Base-by-base conservation (phyloP, 2,888 invertebrate genomes). In the Chorisops tibialis region DNA sequence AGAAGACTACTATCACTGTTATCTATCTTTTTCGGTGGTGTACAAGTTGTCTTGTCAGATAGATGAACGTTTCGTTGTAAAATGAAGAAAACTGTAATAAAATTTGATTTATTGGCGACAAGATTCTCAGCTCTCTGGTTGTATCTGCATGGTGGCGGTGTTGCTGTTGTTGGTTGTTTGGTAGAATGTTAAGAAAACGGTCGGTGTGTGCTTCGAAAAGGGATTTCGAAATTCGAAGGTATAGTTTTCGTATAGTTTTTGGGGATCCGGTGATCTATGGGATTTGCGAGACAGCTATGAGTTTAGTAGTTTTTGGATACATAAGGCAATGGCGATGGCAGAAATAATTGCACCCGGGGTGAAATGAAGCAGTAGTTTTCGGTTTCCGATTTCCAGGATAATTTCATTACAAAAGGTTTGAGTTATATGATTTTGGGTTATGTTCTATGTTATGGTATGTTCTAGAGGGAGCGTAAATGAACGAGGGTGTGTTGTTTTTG, bases 41-140 rank as follows among this genome's bases (percentile, higher is more conserved):
- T 56, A 56, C 56, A 56, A 56, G 45, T 45, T 56, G 56, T 56
- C 56, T 56, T 56, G 56, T 56, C 56, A 56, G 56, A 60, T 60
- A 60, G 51, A 61, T 47, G 61, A 51, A 35, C 14, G 50, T 61
- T 61, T 51, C 43, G 24, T 45, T 61, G 74, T 74, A 75, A 75
- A 74, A 76, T 77, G 76, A 77, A 77, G 76, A 76, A 77, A 77
- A 77, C 74, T 76, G 76, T 77, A 77, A 76, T 76, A 76, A 76
- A 77, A 77, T 77, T 76, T 76, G 77, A 76, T 76, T 76, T 76
- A 76, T 76, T 76, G 74, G 73, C 72, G 77, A 76, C 77, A 77
- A 75, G 75, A 76, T 75, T 54, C 52, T 35, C 51, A 16, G 5
- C n/a, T 11, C 45, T 35, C 6, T 35, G 35, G 39, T 39, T 39